Percentiles rank a stretch among this genome's conserved stretches.
Conservation (phyloP, 2,888 invertebrate species). For the Synanthedon formicaeformis region DNA sequence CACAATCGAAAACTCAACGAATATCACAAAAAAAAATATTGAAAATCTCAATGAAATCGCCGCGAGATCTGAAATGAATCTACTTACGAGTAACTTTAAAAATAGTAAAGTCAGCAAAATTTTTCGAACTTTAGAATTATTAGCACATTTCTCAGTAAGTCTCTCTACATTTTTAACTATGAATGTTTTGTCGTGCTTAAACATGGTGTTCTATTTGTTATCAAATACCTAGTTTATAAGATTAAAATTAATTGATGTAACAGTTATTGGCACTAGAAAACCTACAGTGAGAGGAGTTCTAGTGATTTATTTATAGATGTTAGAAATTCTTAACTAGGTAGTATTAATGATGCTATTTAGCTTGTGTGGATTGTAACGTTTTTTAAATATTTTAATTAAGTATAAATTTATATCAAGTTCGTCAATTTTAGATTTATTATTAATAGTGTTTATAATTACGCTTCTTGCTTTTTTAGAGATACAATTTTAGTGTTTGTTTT, state of each 20-base stretch:
- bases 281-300: conserved; percentile 27
- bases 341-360: conserved; percentile 19
- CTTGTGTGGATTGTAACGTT: conserved; percentile 38
- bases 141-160: conserved; percentile 72
- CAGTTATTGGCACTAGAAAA: conserved; percentile 70
- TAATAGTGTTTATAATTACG: conserved; percentile 42
- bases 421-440: conserved; percentile 64
- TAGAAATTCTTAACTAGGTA: conserved; percentile 27
- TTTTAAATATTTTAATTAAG: conserved; percentile 52
- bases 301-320: conserved; percentile 28
- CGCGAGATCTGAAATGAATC: conserved; percentile 53
- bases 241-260: conserved; percentile 59
- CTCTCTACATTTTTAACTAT: conserved; percentile 73
- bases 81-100: conserved; percentile 26
- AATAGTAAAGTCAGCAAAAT: conserved; percentile 35
- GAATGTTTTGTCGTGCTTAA: conserved; percentile 73
- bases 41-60: conserved; percentile 46
- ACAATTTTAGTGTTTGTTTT: neutral
- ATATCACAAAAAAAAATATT: conserved; percentile 30
- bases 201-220: conserved; percentile 73
- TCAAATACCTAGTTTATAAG: conserved; percentile 69
- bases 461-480: conserved; percentile 27
- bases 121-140: conserved; percentile 64
- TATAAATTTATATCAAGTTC: conserved; percentile 66
- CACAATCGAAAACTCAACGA: conserved; percentile 65